Evolutionary conservation across 1,140 invertebrate species (phyloP).

Genomic region (Orchesella cincta): DNA sequence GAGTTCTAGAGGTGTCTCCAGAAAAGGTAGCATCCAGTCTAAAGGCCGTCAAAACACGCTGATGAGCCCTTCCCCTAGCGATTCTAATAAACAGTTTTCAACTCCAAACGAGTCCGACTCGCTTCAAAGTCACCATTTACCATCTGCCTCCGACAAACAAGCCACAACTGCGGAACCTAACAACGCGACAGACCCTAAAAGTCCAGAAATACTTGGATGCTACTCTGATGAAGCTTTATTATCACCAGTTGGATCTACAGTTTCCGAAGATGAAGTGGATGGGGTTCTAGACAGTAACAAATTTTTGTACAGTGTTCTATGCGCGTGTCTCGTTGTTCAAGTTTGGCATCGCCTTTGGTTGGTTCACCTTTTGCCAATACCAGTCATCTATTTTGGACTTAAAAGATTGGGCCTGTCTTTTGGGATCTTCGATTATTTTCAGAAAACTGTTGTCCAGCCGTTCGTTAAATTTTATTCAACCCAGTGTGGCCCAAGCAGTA

Average conservation of each 20-base stretch:
- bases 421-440: constrained; percentile 30
- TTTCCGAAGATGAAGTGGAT: constrained; percentile 45
- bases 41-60: no score
- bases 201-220: neutral
- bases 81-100: neutral
- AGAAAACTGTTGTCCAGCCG: constrained; percentile 35
- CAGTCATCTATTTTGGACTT: constrained; percentile 63
- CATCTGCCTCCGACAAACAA: no score
- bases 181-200: neutral
- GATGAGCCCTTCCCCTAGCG: no score
- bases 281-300: constrained; percentile 59
- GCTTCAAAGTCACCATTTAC: no score
- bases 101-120: no score
- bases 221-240: neutral
- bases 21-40: constrained; percentile 3
- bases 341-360: constrained; percentile 73
- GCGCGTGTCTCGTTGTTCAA: constrained; percentile 69
- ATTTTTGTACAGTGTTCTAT: constrained; percentile 69
- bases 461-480: constrained; percentile 29
- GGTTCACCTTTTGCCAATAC: constrained; percentile 67
- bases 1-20: constrained; percentile 1
- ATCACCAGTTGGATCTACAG: neutral
- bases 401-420: constrained; percentile 37
- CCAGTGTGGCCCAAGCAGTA: constrained; percentile 16
- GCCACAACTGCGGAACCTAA: no score